Evolutionary conservation across 2,113 vertebrate species (phyloP).

Genomic region (Symphodus melops): DNA sequence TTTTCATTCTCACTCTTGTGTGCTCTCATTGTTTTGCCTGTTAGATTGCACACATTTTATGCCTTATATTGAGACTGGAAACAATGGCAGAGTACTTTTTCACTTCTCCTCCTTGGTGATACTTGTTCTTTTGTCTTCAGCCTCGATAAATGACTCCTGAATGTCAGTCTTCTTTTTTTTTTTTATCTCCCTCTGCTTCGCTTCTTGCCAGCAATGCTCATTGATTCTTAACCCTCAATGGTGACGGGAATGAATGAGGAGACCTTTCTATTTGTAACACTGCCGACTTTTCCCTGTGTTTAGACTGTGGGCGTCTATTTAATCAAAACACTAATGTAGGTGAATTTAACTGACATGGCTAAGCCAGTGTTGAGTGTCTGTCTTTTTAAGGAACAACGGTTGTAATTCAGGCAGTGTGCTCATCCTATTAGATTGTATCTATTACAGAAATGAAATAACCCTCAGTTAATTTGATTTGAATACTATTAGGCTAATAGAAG

Average conservation of each 20-base stretch:
- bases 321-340: slow-evolving; percentile 28
- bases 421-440: slow-evolving; percentile 67
- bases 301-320: slow-evolving; percentile 14
- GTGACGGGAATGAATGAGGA: slow-evolving; percentile 49
- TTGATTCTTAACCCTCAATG: slow-evolving; percentile 61
- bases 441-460: slow-evolving; percentile 71
- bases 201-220: slow-evolving; percentile 42
- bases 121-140: slow-evolving; percentile 59
- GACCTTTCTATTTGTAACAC: slow-evolving; percentile 53
- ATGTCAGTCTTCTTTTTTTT: slow-evolving; percentile 54
- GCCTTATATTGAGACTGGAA: slow-evolving; percentile 52
- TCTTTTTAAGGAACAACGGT: slow-evolving; percentile 20
- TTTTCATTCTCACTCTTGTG: slow-evolving; percentile 50
- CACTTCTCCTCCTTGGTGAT: slow-evolving; percentile 45
- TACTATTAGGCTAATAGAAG: slow-evolving; percentile 71
- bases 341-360: slow-evolving; percentile 35
- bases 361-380: slow-evolving; percentile 28
- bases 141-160: slow-evolving; percentile 64
- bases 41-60: slow-evolving; percentile 62
- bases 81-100: slow-evolving; percentile 57
- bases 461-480: slow-evolving; percentile 73
- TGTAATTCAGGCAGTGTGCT: slow-evolving; percentile 47
- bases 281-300: slow-evolving; percentile 38
- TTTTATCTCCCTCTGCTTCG: slow-evolving; percentile 13
- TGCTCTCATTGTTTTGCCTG: slow-evolving; percentile 59